Evolutionary conservation across 92 coral and sea anemone species (phyloP).

Genomic region (Hydrozoanthus gracilis): DNA sequence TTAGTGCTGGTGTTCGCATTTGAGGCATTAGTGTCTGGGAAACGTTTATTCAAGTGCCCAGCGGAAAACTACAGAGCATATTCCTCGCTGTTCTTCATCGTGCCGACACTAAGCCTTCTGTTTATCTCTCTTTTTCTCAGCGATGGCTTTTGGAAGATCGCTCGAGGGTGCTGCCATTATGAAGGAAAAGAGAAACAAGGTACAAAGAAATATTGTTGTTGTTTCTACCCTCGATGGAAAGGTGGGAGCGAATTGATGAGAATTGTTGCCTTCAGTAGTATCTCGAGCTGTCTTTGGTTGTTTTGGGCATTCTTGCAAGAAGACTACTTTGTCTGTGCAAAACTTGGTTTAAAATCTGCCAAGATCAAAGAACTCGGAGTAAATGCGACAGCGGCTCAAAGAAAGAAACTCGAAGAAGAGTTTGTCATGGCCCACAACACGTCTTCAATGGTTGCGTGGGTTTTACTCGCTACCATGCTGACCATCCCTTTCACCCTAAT

Average conservation of each 20-base stretch:
- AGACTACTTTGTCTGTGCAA: constrained; percentile 70
- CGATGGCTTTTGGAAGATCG: constrained; percentile 65
- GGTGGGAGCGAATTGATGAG: constrained; percentile 65
- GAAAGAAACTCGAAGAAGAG: constrained; percentile 58
- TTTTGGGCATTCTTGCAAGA: constrained; percentile 83
- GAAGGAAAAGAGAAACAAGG: constrained; percentile 53
- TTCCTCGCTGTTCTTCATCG: constrained; percentile 68
- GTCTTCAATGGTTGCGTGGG: constrained; percentile 71
- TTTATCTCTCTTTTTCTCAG: constrained; percentile 67
- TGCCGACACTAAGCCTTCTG: constrained; percentile 69
- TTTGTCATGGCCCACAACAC: constrained; percentile 66
- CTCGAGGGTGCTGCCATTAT: constrained; percentile 78
- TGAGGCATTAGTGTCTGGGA: constrained; percentile 75
- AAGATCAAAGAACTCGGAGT: constrained; percentile 63
- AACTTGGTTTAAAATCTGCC: constrained; percentile 54
- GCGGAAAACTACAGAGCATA: constrained; percentile 55
- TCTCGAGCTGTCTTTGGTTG: constrained; percentile 75
- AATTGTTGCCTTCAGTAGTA: constrained; percentile 52
- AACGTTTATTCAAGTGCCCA: constrained; percentile 63
- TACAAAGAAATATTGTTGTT: constrained; percentile 55
- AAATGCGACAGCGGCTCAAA: constrained; percentile 58
- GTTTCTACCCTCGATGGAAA: constrained; percentile 80
- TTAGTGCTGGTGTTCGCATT: constrained; percentile 69
- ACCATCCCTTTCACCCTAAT: constrained; percentile 56
- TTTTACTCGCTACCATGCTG: constrained; percentile 64